Evolutionary conservation across 2,888 invertebrate species (phyloP), one percentile per base, ranked within the genome.

Genomic region (Trichacis sp.): DNA sequence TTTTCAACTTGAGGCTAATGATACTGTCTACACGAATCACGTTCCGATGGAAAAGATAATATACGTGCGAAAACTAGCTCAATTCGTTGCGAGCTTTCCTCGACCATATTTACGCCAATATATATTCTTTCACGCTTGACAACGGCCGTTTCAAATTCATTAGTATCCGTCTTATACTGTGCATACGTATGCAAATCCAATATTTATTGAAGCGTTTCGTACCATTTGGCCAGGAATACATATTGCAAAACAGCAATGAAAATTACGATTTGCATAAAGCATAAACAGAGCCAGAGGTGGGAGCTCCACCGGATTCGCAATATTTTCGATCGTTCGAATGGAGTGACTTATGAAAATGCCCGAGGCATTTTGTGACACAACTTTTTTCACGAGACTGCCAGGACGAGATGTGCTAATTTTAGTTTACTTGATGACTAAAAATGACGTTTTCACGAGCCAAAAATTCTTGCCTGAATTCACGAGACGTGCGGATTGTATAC

Each of bases 401-500:
- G 18, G 54, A 42, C 55, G 48, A 62, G 57, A 53, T 48, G 57
- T 53, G 54, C 45, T 51, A 29, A 49, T 45, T 54, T 50, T 29
- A 20, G 30, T 40, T 18, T 51, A 36, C 49, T 30, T 55, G 64
- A 64, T 59, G 64, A 57, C 55, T 54, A 54, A 65, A 61, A 54
- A 58, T 69, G 69, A 70, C 64, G 67, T 69, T 74, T 76, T 70
- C 73, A 73, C 72, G 68, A 65, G 66, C 20, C 58, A 40, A 38
- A 45, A 64, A 42, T 33, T 61, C 63, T 67, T 68, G 56, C 60
- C 69, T 66, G 64, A 48, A 65, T 75, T 70, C 69, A 70, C 68
- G 68, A 71, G 72, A 71, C 68, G 69, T 64, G 24, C 49, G 60
- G 61, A 77, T 76, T 77, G n/a, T 77, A 77, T 77, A 77, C 74